Evolutionary conservation across 2,113 vertebrate species (phyloP).

Genomic region (Proterorhinus semilunaris): DNA sequence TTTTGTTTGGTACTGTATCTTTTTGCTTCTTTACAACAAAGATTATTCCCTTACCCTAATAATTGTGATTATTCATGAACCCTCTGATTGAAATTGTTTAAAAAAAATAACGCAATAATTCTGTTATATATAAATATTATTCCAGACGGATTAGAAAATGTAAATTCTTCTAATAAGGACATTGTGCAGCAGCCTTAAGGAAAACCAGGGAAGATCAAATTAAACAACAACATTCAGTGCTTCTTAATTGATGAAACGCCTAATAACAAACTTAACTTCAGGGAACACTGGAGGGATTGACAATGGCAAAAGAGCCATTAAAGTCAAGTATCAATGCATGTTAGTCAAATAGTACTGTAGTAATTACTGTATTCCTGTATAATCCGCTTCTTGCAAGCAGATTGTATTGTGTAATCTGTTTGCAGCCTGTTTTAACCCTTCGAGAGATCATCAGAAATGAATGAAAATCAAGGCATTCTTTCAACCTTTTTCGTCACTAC

Average conservation of each 20-base stretch:
- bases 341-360: slow-evolving; percentile 1
- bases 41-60: no score
- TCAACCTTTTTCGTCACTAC: not conserved
- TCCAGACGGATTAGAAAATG: no score
- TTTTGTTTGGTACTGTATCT: no score
- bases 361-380: slow-evolving; percentile 4
- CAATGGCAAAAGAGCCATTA: not conserved
- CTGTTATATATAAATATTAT: no score
- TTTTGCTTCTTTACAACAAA: no score
- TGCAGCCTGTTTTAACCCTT: slow-evolving; percentile 1
- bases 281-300: not conserved
- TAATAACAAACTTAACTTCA: not conserved
- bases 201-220: no score
- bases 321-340: not conserved
- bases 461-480: slow-evolving; percentile 1
- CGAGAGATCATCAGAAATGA: slow-evolving; percentile 3
- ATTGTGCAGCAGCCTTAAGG: no score
- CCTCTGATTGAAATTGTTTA: slow-evolving; percentile 10
- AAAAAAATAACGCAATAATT: not conserved
- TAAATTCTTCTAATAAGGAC: no score
- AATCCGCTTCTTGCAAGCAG: slow-evolving; percentile 7
- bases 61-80: slow-evolving; percentile 23
- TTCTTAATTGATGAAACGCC: no score
- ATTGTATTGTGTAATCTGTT: slow-evolving; percentile 3
- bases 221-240: no score